Evolutionary conservation across 2,888 invertebrate species (phyloP).

Genomic region (Chorisops tibialis): DNA sequence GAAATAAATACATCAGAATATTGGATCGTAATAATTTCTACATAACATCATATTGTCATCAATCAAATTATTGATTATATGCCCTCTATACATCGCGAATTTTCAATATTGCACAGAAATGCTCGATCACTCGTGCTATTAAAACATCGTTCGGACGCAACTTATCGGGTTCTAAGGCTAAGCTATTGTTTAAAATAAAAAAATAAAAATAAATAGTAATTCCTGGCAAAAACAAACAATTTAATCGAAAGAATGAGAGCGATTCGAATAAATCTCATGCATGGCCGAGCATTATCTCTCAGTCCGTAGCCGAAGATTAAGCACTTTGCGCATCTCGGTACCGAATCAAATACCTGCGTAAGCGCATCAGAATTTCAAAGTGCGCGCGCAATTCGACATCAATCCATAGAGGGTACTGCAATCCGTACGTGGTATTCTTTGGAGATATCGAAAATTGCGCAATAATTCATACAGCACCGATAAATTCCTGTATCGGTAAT

Average conservation of each 20-base stretch:
- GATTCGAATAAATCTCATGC: slow-evolving; percentile 4
- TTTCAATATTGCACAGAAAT: too few species aligned
- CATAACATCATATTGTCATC: slow-evolving; percentile 25
- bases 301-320: neutral
- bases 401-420: neutral
- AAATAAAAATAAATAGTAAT: neutral
- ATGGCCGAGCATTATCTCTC: neutral
- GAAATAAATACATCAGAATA: slow-evolving; percentile 8
- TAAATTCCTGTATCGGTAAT: slow-evolving; percentile 36
- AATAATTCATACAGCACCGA: slow-evolving; percentile 38
- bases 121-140: too few species aligned
- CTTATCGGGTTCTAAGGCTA: too few species aligned
- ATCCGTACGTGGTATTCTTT: slow-evolving; percentile 28
- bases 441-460: slow-evolving; percentile 37
- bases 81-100: too few species aligned
- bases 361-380: slow-evolving; percentile 20
- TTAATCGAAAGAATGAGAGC: slow-evolving; percentile 19
- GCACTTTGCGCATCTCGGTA: neutral
- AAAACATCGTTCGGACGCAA: too few species aligned
- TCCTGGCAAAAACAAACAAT: slow-evolving; percentile 16
- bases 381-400: slow-evolving; percentile 19
- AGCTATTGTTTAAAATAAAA: too few species aligned
- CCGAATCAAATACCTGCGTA: slow-evolving; percentile 9
- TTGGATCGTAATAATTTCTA: slow-evolving; percentile 18
- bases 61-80: slow-evolving; percentile 16